Conservation (phyloP, 2,888 invertebrate genomes). For the Lasioglossum pauxillum region DNA sequence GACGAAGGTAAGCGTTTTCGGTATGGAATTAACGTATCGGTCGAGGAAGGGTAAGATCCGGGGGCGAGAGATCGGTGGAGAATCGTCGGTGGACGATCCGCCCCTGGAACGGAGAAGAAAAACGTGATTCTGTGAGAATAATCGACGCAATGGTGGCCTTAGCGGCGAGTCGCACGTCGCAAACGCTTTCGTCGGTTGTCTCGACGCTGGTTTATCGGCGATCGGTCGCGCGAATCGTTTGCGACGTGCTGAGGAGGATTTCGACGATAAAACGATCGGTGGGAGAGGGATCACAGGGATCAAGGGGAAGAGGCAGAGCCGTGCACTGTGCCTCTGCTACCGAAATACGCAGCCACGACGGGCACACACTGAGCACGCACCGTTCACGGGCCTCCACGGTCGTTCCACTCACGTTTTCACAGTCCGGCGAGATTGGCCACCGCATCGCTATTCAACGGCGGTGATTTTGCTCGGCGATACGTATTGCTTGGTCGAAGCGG, state of each 20-base stretch:
- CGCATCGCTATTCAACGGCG: slow-evolving; percentile 71
- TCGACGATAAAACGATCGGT: slow-evolving; percentile 19
- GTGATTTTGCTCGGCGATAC: slow-evolving; percentile 58
- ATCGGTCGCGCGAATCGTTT: slow-evolving; percentile 8
- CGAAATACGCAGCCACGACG: slow-evolving; percentile 73
- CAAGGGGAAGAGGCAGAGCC: slow-evolving; percentile 46
- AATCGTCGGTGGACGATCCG: neutral
- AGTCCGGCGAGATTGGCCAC: slow-evolving; percentile 69
- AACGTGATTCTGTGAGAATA: slow-evolving; percentile 43
- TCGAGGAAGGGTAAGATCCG: neutral
- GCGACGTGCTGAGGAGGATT: slow-evolving; percentile 37
- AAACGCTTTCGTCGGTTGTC: slow-evolving; percentile 22
- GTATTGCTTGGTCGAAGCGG: slow-evolving; percentile 67
- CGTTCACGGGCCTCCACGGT: slow-evolving; percentile 41
- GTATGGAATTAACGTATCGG: slow-evolving; percentile 25
- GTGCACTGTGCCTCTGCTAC: slow-evolving; percentile 69
- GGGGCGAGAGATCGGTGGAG: neutral
- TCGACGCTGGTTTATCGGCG: slow-evolving; percentile 9
- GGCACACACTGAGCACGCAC: slow-evolving; percentile 53
- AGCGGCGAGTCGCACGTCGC: slow-evolving; percentile 39
- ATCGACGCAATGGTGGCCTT: slow-evolving; percentile 65
- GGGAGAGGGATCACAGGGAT: slow-evolving; percentile 42
- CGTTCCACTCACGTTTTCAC: slow-evolving; percentile 76
- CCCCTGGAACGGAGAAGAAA: neutral
- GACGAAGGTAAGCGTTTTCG: slow-evolving; percentile 6